phyloP scores from a whole-genome alignment of 2,797 vertebrate species.

The Hippocampus kuda region DNA sequence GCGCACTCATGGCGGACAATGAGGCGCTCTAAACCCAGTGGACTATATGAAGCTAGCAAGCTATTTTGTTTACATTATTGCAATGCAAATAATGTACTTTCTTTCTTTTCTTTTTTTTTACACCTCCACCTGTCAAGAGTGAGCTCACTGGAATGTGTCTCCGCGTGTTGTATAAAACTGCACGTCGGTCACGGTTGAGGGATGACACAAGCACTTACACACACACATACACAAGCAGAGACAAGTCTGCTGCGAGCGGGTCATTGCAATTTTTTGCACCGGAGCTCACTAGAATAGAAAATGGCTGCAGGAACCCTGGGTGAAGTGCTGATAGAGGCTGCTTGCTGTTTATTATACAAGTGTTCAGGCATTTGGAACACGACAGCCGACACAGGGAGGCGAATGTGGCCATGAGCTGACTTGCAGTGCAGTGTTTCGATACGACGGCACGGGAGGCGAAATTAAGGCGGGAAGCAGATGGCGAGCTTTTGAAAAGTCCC shows the following conservation, averaged over 20 bases:
- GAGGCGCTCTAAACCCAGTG: too few species aligned
- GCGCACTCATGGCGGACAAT: too few species aligned
- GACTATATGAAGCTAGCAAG: too few species aligned
- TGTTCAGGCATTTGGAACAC: slow-evolving; percentile 23
- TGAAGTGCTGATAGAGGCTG: slow-evolving; percentile 19
- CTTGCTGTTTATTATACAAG: slow-evolving; percentile 34
- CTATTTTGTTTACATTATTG: neutral
- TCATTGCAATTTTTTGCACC: slow-evolving; percentile 46
- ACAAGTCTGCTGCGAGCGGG: slow-evolving; percentile 49
- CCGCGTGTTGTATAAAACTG: slow-evolving; percentile 38
- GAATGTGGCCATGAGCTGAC: slow-evolving; percentile 9
- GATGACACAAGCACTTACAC: slow-evolving; percentile 26
- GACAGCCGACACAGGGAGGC: slow-evolving; percentile 20
- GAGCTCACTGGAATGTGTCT: slow-evolving; percentile 41
- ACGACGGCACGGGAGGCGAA: neutral
- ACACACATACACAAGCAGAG: slow-evolving; percentile 34
- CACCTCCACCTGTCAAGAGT: neutral
- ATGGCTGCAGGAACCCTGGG: slow-evolving; percentile 20
- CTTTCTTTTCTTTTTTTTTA: neutral
- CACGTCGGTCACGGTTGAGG: slow-evolving; percentile 26
- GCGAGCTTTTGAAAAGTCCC: slow-evolving; percentile 31
- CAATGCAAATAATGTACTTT: neutral
- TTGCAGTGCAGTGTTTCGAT: slow-evolving; percentile 1
- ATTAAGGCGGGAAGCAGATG: slow-evolving; percentile 11
- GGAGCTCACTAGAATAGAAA: slow-evolving; percentile 52